Percentiles rank a stretch among this genome's conserved stretches.
These are phyloP conservation scores for Polydrusus cervinus DNA, from an alignment of 2,888 invertebrate genomes.

Conservation along the genomic window DNA sequence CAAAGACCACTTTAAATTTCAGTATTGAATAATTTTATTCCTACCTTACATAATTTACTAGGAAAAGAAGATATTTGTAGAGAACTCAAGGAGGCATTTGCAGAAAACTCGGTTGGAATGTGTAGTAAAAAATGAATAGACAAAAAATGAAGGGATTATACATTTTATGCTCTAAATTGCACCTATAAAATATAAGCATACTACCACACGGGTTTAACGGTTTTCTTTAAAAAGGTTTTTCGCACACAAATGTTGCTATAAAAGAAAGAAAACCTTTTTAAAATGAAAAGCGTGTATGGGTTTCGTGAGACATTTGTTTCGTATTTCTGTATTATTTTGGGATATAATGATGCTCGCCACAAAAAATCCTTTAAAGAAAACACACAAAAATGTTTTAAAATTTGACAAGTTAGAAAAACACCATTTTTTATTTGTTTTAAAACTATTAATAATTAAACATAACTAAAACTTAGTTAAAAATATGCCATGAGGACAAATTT, in stretches of 20 bases:
- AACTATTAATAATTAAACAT: too few relatives aligned
- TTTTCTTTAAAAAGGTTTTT: constrained; percentile 23
- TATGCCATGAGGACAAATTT: too few relatives aligned
- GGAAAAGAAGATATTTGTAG: too few relatives aligned
- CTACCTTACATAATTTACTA: too few relatives aligned
- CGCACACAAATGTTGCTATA: constrained; percentile 15
- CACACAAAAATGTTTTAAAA: too few relatives aligned
- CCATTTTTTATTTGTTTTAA: too few relatives aligned
- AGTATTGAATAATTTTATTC: too few relatives aligned
- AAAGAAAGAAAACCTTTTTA: constrained; percentile 15
- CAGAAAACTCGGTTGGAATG: neutral
- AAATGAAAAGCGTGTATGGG: constrained; percentile 15
- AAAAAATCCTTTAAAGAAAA: too few relatives aligned
- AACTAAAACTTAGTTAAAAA: too few relatives aligned
- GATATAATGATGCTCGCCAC: neutral
- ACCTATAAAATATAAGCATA: constrained; percentile 25
- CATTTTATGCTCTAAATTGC: constrained; percentile 3
- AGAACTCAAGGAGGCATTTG: too few relatives aligned
- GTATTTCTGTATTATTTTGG: neutral
- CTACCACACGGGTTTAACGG: constrained; percentile 13
- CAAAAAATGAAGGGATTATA: constrained; percentile 13
- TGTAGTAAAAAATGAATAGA: neutral
- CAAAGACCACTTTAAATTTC: too few relatives aligned
- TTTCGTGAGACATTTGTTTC: constrained; percentile 3
- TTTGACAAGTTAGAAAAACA: too few relatives aligned